phyloP scores from a whole-genome alignment of 2,888 invertebrate genomes.

The Tipula helvola region DNA sequence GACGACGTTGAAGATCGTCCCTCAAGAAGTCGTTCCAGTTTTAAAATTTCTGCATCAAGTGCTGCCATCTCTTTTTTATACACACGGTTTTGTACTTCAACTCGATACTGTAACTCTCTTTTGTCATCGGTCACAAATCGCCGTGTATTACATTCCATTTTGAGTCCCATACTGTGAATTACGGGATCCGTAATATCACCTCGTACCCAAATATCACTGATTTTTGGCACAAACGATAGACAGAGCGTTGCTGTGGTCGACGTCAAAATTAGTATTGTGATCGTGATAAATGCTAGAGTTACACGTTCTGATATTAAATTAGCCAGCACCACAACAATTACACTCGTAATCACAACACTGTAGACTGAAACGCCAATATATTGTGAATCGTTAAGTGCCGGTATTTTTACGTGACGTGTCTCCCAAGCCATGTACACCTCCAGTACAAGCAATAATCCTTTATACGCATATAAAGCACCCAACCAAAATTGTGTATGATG shows the following conservation, averaged over 20 bases:
- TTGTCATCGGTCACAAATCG: conserved; percentile 72
- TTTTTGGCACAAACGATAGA: conserved; percentile 77
- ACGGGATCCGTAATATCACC: conserved; percentile 64
- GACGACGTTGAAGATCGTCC: conserved; percentile 46
- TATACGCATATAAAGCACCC: conserved; percentile 81
- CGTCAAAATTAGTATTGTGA: conserved; percentile 68
- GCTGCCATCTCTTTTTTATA: conserved; percentile 72
- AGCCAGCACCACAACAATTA: conserved; percentile 77
- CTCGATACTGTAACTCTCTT: conserved; percentile 68
- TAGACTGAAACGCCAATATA: conserved; percentile 90
- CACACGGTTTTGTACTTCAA: conserved; percentile 84
- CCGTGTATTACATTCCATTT: conserved; percentile 78
- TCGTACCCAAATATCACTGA: conserved; percentile 55
- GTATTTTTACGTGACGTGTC: conserved; percentile 82
- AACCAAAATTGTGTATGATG: conserved; percentile 82
- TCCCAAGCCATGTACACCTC: conserved; percentile 96
- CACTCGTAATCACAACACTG: conserved; percentile 77
- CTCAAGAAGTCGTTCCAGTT: conserved; percentile 58
- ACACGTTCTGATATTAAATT: conserved; percentile 74
- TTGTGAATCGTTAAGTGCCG: conserved; percentile 84
- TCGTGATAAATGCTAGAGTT: conserved; percentile 67
- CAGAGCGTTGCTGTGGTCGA: conserved; percentile 80
- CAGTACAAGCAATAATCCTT: conserved; percentile 73
- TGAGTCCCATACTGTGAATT: conserved; percentile 77
- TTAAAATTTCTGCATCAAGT: conserved; percentile 63